Evolutionary conservation across 2,888 invertebrate species (phyloP).

Genomic region (Protodeltote pygarga): DNA sequence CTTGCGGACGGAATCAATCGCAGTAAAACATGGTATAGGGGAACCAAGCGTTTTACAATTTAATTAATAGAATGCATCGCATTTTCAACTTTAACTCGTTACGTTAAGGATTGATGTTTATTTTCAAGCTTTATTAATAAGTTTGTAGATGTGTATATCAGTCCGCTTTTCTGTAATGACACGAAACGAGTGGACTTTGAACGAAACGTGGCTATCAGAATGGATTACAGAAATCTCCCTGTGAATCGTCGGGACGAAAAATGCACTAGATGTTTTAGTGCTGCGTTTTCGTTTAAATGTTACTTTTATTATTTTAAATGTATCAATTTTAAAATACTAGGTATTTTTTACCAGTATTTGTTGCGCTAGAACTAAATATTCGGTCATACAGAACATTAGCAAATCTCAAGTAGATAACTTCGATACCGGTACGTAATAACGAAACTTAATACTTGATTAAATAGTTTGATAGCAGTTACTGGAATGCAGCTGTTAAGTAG

Average conservation of each 20-base stretch:
- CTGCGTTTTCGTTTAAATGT: conserved; percentile 34
- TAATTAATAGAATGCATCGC: conserved; percentile 25
- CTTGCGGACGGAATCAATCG: conserved; percentile 84
- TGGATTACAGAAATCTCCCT: conserved; percentile 71
- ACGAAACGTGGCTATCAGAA: conserved; percentile 74
- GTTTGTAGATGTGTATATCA: conserved; percentile 69
- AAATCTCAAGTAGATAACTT: too few relatives aligned
- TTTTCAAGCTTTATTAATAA: conserved; percentile 29
- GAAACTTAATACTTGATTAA: conserved; percentile 20
- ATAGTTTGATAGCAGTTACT: conserved; percentile 18
- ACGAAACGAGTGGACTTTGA: conserved; percentile 80
- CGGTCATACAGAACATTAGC: too few relatives aligned
- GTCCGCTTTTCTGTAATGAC: conserved; percentile 78
- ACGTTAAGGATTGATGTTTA: conserved; percentile 19
- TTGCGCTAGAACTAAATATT: too few relatives aligned
- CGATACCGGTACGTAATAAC: too few relatives aligned
- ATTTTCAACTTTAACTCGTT: conserved; percentile 57
- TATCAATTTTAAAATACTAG: conserved; percentile 1
- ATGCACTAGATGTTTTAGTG: conserved; percentile 48
- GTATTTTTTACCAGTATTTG: too few relatives aligned
- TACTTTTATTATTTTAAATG: conserved; percentile 24
- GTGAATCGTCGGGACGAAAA: conserved; percentile 58
- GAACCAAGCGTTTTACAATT: conserved; percentile 48
- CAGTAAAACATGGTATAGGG: conserved; percentile 79
- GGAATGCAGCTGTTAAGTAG: conserved; percentile 33